phyloP scores from a whole-genome alignment of 2,797 vertebrate species.

The Aphelocoma californica region DNA sequence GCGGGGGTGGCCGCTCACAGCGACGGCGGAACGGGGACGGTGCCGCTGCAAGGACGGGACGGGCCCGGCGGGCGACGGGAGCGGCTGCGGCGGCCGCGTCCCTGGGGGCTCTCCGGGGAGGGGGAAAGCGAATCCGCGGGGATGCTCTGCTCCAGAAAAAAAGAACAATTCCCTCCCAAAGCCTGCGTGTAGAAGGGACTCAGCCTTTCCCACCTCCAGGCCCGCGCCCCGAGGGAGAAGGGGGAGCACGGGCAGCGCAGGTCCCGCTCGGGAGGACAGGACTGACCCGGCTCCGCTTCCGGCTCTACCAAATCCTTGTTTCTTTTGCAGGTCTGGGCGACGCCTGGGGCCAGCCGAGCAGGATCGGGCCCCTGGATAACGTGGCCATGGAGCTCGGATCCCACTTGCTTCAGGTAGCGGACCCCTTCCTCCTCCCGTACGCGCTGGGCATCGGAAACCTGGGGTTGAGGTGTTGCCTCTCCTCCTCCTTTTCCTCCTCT shows the following conservation, averaged over 20 bases:
- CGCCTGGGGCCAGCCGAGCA: constrained; percentile 85
- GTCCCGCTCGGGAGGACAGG: too few species aligned
- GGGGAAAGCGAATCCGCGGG: neutral
- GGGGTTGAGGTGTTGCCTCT: neutral
- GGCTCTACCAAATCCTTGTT: neutral
- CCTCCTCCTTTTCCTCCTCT: neutral
- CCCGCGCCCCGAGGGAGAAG: neutral
- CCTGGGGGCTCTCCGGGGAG: neutral
- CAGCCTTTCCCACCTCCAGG: neutral
- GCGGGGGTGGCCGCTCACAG: neutral
- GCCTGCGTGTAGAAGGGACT: accelerated
- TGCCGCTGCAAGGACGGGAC: neutral
- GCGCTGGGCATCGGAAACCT: neutral
- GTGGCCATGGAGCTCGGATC: constrained; percentile 92
- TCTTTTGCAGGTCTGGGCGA: constrained; percentile 84
- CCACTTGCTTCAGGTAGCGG: constrained; percentile 88
- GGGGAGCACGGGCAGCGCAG: neutral
- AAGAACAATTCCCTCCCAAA: neutral
- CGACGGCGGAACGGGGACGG: neutral
- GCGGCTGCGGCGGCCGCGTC: neutral
- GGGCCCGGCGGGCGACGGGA: neutral
- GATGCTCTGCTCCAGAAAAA: neutral
- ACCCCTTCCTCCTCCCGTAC: neutral
- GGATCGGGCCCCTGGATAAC: constrained; percentile 84
- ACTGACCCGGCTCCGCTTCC: neutral